These are phyloP conservation scores for Myiotriccus ornatus DNA, from an alignment of 2,797 vertebrate genomes.

Conservation along the genomic window DNA sequence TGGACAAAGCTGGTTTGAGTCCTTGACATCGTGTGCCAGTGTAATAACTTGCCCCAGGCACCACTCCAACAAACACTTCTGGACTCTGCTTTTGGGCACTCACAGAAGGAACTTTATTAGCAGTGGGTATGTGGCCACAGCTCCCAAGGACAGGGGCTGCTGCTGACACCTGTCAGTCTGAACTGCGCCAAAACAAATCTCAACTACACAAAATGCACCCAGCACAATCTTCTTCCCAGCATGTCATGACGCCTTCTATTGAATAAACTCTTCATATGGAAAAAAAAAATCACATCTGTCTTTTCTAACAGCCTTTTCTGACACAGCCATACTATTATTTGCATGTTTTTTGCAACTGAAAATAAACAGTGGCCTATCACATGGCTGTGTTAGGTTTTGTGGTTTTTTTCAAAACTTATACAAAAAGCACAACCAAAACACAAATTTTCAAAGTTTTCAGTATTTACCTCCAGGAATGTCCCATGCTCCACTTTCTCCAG, in stretches of 20 bases:
- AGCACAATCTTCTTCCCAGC: not conserved
- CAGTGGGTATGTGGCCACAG: not conserved
- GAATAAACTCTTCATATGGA: not conserved
- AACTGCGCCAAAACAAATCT: not conserved
- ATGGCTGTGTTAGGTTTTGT: accelerated
- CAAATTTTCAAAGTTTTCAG: not conserved
- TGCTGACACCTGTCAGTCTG: not conserved
- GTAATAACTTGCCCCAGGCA: not conserved
- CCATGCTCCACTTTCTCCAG: constrained; percentile 97
- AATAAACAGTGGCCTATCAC: not conserved
- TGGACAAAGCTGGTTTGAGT: not conserved
- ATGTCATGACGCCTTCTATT: not conserved
- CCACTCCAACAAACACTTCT: not conserved
- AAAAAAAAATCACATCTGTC: not conserved
- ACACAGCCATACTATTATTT: not conserved
- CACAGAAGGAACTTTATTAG: not conserved
- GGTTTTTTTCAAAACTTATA: not conserved
- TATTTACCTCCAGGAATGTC: constrained; percentile 95
- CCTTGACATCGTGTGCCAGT: not conserved
- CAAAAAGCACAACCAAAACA: not conserved
- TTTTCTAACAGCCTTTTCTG: not conserved
- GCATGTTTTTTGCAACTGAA: not conserved
- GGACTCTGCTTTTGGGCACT: not conserved
- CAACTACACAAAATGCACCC: not conserved
- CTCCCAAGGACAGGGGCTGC: not conserved